These are phyloP conservation scores for Volucella bombylans DNA, from an alignment of 2,888 invertebrate species.

Conservation along the genomic window DNA sequence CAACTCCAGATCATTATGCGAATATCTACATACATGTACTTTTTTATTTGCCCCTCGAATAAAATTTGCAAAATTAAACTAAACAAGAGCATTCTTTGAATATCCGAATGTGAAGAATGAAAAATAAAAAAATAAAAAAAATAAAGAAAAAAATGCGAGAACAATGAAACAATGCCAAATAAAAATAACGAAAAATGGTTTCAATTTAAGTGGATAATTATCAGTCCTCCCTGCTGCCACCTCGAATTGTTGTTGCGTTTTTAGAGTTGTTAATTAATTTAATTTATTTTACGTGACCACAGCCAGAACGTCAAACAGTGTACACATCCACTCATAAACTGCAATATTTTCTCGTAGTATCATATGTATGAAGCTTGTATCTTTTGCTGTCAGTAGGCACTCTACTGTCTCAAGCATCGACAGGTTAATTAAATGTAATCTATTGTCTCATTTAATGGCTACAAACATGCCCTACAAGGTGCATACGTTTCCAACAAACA, in stretches of 20 bases:
- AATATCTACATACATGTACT: neutral
- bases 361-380: neutral
- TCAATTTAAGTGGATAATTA: conserved; percentile 60
- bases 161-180: conserved; percentile 26
- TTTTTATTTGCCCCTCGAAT: conserved; percentile 1
- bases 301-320: conserved; percentile 11
- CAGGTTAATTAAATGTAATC: conserved; percentile 68
- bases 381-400: neutral
- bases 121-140: conserved; percentile 9
- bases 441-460: conserved; percentile 63
- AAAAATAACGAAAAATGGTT: conserved; percentile 46
- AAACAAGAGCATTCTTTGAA: neutral
- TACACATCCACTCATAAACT: too few relatives aligned
- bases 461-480: conserved; percentile 62
- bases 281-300: conserved; percentile 71
- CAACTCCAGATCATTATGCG: conserved; percentile 40
- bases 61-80: conserved; percentile 14
- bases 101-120: neutral
- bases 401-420: conserved; percentile 27
- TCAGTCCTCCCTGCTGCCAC: conserved; percentile 36
- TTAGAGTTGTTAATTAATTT: conserved; percentile 66
- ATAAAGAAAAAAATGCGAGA: too few relatives aligned
- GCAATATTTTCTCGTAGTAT: conserved; percentile 7
- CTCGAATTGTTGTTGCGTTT: neutral
- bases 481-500: conserved; percentile 20